These are phyloP conservation scores for Stichodactyla mertensii DNA, from an alignment of 64 coral and sea anemone species.

Conservation along the genomic window DNA sequence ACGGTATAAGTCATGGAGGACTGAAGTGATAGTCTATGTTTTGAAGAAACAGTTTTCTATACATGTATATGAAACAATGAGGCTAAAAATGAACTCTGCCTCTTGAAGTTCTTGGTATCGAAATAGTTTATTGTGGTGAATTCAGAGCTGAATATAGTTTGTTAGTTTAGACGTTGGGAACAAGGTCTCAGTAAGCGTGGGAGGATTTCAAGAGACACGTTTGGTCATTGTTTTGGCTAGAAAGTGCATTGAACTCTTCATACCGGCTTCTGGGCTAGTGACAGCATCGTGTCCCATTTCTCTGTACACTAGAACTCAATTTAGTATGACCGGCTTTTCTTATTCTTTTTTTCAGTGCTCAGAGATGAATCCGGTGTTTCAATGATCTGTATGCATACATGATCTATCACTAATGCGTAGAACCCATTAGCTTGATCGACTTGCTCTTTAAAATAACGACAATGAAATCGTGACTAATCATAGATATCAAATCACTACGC, in stretches of 20 bases:
- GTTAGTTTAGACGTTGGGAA: not conserved
- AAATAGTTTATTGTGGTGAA: not conserved
- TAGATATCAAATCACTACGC: conserved; percentile 18
- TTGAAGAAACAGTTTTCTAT: not conserved
- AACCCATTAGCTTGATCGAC: conserved; percentile 20
- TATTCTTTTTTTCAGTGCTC: not conserved
- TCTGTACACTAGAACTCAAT: not conserved
- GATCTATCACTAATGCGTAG: conserved; percentile 2
- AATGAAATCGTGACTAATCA: conserved; percentile 17
- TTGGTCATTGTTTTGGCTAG: conserved; percentile 8
- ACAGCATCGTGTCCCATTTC: not conserved
- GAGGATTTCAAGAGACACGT: not conserved
- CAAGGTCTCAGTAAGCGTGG: not conserved
- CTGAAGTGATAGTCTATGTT: not conserved
- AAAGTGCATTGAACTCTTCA: not conserved
- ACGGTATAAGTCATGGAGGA: not conserved
- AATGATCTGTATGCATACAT: conserved; percentile 8
- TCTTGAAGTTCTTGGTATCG: not conserved
- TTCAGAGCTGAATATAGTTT: not conserved
- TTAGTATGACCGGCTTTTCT: not conserved
- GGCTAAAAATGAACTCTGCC: not conserved
- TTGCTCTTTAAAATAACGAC: conserved; percentile 7
- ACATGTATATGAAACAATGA: not conserved
- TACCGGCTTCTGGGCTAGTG: not conserved
- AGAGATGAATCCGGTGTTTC: not conserved